A percentile compares a stretch with the other conserved stretches of the same genome.
Conservation (phyloP, 2,888 invertebrate species). For the Rhimphoctona megacephalus region DNA sequence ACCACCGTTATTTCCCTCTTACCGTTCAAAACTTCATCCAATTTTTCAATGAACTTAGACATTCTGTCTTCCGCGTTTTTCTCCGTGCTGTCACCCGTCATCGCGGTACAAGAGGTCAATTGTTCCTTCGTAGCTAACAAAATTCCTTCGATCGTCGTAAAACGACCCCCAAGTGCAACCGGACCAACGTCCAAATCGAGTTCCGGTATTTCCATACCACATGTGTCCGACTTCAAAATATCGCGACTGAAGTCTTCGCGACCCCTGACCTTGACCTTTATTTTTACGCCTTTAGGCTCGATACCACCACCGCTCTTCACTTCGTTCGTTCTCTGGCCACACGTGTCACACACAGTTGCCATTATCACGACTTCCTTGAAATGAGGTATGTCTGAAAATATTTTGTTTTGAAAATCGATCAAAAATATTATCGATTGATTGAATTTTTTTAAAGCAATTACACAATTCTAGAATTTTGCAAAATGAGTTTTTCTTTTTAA, state of each 20-base stretch:
- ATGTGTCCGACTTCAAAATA: constrained; percentile 96
- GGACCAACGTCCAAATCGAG: constrained; percentile 95
- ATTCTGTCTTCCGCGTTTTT: constrained; percentile 86
- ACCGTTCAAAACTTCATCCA: constrained; percentile 89
- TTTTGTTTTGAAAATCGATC: constrained; percentile 72
- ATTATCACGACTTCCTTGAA: constrained; percentile 99
- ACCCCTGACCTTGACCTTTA: constrained; percentile 90
- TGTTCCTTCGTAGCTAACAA: constrained; percentile 92
- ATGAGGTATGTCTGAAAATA: constrained; percentile 92
- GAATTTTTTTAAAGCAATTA: constrained; percentile 19
- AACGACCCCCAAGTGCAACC: constrained; percentile 94
- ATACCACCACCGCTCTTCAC: constrained; percentile 97
- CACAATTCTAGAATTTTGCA: not conserved
- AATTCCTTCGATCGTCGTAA: constrained; percentile 98
- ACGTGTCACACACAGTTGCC: constrained; percentile 96
- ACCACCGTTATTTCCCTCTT: constrained; percentile 90
- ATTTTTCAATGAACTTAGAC: constrained; percentile 87
- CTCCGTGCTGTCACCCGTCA: constrained; percentile 91
- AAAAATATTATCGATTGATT: constrained; percentile 52
- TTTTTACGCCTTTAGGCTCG: constrained; percentile 91
- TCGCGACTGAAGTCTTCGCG: constrained; percentile 95
- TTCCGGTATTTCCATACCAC: constrained; percentile 93
- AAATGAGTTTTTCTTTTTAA: not conserved
- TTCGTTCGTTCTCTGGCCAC: constrained; percentile 97
- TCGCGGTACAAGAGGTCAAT: constrained; percentile 88